Conservation (phyloP, 2,888 invertebrate species). For the Sinhomidia bicolor region DNA sequence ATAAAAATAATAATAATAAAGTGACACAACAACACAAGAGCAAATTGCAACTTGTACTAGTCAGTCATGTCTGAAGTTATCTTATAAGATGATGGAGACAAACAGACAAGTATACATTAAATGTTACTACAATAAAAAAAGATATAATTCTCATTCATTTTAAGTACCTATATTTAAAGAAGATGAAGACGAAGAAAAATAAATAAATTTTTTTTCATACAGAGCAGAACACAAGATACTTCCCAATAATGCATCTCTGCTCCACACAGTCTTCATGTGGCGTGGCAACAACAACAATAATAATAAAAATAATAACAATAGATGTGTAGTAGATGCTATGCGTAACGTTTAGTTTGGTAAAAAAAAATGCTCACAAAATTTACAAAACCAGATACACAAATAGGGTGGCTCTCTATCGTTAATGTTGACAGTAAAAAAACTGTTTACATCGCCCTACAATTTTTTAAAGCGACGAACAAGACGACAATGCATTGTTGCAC, state of each 20-base stretch:
- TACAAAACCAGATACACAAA: constrained; percentile 38
- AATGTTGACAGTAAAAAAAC: too few species aligned
- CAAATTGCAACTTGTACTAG: not conserved
- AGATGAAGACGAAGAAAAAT: too few species aligned
- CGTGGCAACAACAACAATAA: not conserved
- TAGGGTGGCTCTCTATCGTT: constrained; percentile 62
- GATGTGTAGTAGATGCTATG: not conserved
- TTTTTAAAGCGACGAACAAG: not conserved
- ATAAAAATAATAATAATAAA: too few species aligned
- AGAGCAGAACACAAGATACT: not conserved
- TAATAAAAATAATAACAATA: not conserved
- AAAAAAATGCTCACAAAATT: constrained; percentile 25
- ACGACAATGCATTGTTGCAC: constrained; percentile 22
- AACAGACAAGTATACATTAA: not conserved
- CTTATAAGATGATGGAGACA: not conserved
- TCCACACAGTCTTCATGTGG: not conserved
- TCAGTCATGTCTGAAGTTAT: constrained; percentile 41
- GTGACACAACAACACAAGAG: too few species aligned
- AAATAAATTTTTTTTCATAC: too few species aligned
- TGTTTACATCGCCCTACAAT: constrained; percentile 44
- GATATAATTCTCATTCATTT: not conserved
- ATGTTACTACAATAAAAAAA: not conserved
- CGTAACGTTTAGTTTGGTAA: too few species aligned
- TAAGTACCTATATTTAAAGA: too few species aligned
- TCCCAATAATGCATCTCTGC: not conserved